Evolutionary conservation across 2,888 invertebrate genomes (phyloP).

Genomic region (Platypus cylindrus): DNA sequence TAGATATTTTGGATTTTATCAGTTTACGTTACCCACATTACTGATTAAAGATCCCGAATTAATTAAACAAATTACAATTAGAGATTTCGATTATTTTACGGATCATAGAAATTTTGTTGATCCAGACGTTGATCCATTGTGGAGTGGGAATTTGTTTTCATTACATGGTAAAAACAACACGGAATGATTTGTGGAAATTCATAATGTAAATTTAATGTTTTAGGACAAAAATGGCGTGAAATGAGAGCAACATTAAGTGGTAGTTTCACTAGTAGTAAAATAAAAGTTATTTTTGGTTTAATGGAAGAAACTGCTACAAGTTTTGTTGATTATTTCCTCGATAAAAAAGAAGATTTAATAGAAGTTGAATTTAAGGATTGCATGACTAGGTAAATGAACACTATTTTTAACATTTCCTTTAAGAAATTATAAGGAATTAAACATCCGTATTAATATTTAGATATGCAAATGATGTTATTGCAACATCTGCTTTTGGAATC

Average conservation of each 20-base stretch:
- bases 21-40: slow-evolving; percentile 33
- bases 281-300: slow-evolving; percentile 26
- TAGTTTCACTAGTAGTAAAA: slow-evolving; percentile 30
- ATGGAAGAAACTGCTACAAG: slow-evolving; percentile 18
- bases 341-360: slow-evolving; percentile 18
- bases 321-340: slow-evolving; percentile 18
- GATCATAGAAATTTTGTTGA: slow-evolving; percentile 29
- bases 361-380: slow-evolving; percentile 37
- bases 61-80: slow-evolving; percentile 43
- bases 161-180: too few relatives aligned
- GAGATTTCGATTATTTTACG: slow-evolving; percentile 46
- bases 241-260: slow-evolving; percentile 28
- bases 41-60: slow-evolving; percentile 43
- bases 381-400: slow-evolving; percentile 26
- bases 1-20: slow-evolving; percentile 23
- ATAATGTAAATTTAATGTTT: slow-evolving; percentile 2
- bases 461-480: slow-evolving; percentile 6
- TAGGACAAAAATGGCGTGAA: slow-evolving; percentile 24
- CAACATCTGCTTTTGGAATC: slow-evolving; percentile 7
- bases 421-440: too few relatives aligned
- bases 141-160: slow-evolving; percentile 32
- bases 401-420: too few relatives aligned
- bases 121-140: slow-evolving; percentile 36
- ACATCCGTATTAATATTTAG: too few relatives aligned
- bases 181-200: not conserved